Conservation (phyloP, 2,797 vertebrate genomes). For the Hydrophis major region DNA sequence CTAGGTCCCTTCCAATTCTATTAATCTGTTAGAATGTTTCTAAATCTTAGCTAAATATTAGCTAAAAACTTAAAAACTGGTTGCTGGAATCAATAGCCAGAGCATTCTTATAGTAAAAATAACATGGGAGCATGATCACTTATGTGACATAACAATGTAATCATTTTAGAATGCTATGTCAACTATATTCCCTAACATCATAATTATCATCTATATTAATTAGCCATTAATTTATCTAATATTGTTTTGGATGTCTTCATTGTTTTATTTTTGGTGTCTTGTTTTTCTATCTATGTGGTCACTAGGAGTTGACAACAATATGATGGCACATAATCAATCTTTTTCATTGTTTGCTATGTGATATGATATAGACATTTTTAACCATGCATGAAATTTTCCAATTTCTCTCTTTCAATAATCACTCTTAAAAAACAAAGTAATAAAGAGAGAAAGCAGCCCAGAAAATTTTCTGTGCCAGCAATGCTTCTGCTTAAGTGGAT, state of each 20-base stretch:
- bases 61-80: not conserved
- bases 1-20: no score
- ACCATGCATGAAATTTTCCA: not conserved
- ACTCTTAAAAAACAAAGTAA: constrained; percentile 36
- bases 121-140: not conserved
- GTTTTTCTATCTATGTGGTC: not conserved
- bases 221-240: not conserved
- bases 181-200: not conserved
- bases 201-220: not conserved
- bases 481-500: constrained; percentile 53
- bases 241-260: not conserved
- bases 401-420: constrained; percentile 23
- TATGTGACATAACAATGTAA: not conserved
- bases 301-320: not conserved
- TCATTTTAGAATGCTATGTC: not conserved
- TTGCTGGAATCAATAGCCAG: not conserved
- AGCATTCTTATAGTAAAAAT: not conserved
- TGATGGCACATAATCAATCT: not conserved
- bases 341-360: not conserved
- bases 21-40: not conserved
- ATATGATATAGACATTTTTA: not conserved
- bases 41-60: not conserved
- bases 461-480: constrained; percentile 51
- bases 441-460: not conserved
- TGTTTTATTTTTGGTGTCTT: not conserved